Evolutionary conservation across 2,113 vertebrate genomes (phyloP).

Genomic region (Crotalus helleri): DNA sequence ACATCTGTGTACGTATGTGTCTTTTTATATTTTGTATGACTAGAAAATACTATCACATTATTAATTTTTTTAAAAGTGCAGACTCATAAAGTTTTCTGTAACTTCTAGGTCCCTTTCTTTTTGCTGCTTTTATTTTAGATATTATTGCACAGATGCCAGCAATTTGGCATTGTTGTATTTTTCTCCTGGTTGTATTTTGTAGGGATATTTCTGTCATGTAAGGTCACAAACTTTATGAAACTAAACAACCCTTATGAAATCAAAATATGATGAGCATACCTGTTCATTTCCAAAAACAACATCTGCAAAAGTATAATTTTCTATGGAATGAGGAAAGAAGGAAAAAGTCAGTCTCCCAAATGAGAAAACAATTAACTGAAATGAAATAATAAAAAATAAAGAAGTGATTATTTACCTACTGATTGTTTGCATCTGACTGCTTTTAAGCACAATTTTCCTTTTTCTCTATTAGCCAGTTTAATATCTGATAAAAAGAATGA

Average conservation of each 20-base stretch:
- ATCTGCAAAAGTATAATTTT: conserved; percentile 89
- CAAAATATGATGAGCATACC: conserved; percentile 67
- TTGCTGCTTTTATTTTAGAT: neutral
- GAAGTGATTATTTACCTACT: conserved; percentile 71
- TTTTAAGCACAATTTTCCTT: conserved; percentile 91
- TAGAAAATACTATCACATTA: neutral
- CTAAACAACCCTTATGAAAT: neutral
- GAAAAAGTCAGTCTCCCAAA: conserved; percentile 28
- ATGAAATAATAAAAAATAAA: conserved; percentile 3
- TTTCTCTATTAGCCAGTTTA: conserved; percentile 86
- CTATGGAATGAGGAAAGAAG: conserved; percentile 46
- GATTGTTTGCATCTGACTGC: conserved; percentile 80
- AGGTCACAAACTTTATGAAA: neutral
- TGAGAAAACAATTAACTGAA: neutral
- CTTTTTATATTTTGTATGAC: neutral
- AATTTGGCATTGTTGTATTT: neutral
- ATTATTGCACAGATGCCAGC: neutral
- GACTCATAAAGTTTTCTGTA: neutral
- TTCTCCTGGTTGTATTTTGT: neutral
- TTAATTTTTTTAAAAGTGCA: neutral
- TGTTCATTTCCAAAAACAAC: conserved; percentile 91
- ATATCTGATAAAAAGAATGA: conserved; percentile 75
- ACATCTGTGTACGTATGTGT: neutral
- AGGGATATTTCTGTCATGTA: neutral
- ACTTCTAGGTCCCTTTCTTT: neutral